These are phyloP conservation scores for Ophion obscuratus DNA, from an alignment of 2,888 invertebrate genomes.

Conservation along the genomic window DNA sequence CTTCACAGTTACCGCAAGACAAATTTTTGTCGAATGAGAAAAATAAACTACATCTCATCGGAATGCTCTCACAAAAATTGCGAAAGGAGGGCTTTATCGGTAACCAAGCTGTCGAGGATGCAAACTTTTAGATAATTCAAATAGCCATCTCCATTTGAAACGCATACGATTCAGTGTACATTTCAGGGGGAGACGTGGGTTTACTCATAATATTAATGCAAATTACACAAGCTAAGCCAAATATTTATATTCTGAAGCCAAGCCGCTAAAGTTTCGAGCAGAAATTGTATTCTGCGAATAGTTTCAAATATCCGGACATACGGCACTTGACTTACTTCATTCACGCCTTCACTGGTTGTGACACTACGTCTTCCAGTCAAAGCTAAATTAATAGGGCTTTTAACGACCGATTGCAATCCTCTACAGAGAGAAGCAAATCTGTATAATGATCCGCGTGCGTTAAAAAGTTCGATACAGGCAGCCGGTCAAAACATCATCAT, in stretches of 20 bases:
- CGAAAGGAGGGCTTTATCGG: slow-evolving; percentile 17
- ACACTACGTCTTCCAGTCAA: slow-evolving; percentile 30
- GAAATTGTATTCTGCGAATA: slow-evolving; percentile 16
- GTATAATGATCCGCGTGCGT: slow-evolving; percentile 2
- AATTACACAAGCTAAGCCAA: slow-evolving; percentile 3
- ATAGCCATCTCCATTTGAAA: slow-evolving; percentile 30
- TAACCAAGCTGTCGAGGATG: slow-evolving; percentile 31
- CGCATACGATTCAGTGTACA: slow-evolving; percentile 10
- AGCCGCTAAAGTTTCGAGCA: slow-evolving; percentile 21
- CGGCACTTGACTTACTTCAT: slow-evolving; percentile 15
- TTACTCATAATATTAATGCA: slow-evolving; percentile 27
- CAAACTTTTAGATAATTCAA: slow-evolving; percentile 18
- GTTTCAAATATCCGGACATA: slow-evolving; percentile 26
- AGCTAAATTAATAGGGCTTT: slow-evolving; percentile 25
- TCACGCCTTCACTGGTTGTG: slow-evolving; percentile 29
- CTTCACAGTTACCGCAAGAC: background rate
- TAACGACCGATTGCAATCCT: background rate
- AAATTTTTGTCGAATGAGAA: slow-evolving; percentile 30
- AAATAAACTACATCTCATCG: slow-evolving; percentile 28
- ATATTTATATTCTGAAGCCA: slow-evolving; percentile 25
- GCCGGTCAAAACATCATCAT: slow-evolving; percentile 8
- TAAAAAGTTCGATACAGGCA: background rate
- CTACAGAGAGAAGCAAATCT: slow-evolving; percentile 1
- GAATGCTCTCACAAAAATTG: slow-evolving; percentile 24
- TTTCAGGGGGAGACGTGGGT: slow-evolving; percentile 27